Conservation (phyloP, 2,888 invertebrate genomes). For the Xylota sylvarum region DNA sequence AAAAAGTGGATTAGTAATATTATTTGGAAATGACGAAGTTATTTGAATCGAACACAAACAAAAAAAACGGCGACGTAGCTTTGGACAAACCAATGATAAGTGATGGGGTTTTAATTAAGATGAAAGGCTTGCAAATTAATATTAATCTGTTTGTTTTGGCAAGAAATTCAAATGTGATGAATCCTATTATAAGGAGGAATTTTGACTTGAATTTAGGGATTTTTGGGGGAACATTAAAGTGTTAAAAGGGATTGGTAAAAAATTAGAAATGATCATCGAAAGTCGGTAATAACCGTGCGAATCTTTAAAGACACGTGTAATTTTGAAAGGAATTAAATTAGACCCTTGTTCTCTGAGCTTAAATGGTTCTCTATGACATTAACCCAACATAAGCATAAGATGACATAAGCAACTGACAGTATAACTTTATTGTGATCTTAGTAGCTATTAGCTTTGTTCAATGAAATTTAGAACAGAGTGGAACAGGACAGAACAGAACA, state of each 20-base stretch:
- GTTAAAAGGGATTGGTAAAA: neutral
- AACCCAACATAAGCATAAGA: too few species aligned
- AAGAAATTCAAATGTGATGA: slow-evolving; percentile 16
- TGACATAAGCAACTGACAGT: too few species aligned
- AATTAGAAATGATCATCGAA: neutral
- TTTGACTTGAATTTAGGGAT: neutral
- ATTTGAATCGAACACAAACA: too few species aligned
- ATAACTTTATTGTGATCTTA: too few species aligned
- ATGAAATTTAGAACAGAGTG: too few species aligned
- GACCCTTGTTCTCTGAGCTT: too few species aligned
- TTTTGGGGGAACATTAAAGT: neutral
- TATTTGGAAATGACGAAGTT: slow-evolving; percentile 1
- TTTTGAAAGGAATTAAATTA: too few species aligned
- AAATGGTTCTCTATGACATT: too few species aligned
- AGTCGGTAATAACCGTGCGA: neutral
- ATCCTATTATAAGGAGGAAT: slow-evolving; percentile 3
- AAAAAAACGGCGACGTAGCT: neutral
- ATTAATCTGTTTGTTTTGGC: slow-evolving; percentile 25
- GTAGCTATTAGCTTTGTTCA: too few species aligned
- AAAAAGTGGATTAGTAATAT: slow-evolving; percentile 29
- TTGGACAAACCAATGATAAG: slow-evolving; percentile 1
- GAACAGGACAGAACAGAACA: too few species aligned
- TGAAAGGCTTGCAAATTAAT: slow-evolving; percentile 17
- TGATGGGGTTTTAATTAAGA: slow-evolving; percentile 2
- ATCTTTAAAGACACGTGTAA: neutral